Evolutionary conservation across 1,140 invertebrate species (phyloP), one percentile per base, ranked within the genome.

Genomic region (Xylocopa sonorina): DNA sequence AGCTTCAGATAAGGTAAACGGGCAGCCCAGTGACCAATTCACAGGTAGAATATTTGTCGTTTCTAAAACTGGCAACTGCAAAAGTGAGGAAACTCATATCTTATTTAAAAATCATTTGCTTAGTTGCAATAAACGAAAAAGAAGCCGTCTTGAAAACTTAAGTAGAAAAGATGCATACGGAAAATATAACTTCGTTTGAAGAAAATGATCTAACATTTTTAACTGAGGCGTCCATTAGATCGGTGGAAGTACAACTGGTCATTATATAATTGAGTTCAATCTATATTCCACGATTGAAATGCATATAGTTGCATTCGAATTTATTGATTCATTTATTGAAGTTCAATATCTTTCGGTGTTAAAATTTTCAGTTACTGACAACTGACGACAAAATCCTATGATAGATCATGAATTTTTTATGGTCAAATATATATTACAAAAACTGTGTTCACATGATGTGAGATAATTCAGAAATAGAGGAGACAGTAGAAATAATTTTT

Each of bases 1-100:
- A 67, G 3, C 27, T 21, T 55, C 16, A 18, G 27, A 48, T 75
- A 75, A 51, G 21, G 29, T 21, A 16, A 41, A 18, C 16, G 10
- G 9, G 3, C 5, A 51, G 0, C n/a, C 3, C 4, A 51, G 27
- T 38, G 24, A 51, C n/a, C 21, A 29, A 24, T 46, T 46, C 32
- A 18, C 62, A 66, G 38, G 48, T 51, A 55, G 41, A 74, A 57
- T 69, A 57, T 43, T 55, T 18, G 4, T 18, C 21, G 34, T 29
- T 60, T 60, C n/a, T 5, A 9, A 29, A 27, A 5, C n/a, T n/a
- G n/a, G 2, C 2, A 12, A 24, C 32, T 48, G 1, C n/a, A 24
- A 50, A 27, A 18, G 12, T 12, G 1, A 46, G 1, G 0, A n/a
- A 12, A 34, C 27, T 48, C 38, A 16, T 32, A 5, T 46, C 16